Base-by-base conservation (phyloP, 37 sponge, comb jelly and placozoan species). In the Oopsacas minuta region DNA sequence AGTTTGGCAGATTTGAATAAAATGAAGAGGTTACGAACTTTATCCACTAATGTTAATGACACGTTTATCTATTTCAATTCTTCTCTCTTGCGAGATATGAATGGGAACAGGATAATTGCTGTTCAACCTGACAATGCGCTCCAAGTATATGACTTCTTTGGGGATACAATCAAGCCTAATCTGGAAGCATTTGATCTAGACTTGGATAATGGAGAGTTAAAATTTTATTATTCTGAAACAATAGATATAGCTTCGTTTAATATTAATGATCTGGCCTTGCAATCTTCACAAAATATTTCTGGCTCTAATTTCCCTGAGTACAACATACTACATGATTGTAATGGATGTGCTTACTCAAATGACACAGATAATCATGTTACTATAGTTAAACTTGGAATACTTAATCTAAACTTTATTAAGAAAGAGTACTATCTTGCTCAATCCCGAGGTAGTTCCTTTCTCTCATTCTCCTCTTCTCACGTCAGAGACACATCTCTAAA, bases 361-460 rank as follows among this genome's bases (percentile, higher is more conserved):
- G 53, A 88, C 37, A 39, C 38, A 36, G 92, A 92, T 82, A 83
- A 83, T 32, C 37, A 89, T 37, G 84, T 36, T 36, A 85, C 91
- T 23, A 37, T 81, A 22, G 51, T 92, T 83, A 81, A 81, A 17
- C 86, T 94, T 36, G 91, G 91, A 15, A 23, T 85, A 38, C 52
- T 46, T 75, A 90, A 95, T 37, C 37, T 95, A 53, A 95, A 95
- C 84, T 86, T 52, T 12, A 92, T 95, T 85, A 95, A 92, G 86
- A 75, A 81, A 37, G 91, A 91, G 52, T 81, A 46, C 36, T 46
- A 89, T 30, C 69, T 95, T 1, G 96, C 91, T 12, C 83, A 84
- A 37, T 52, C 88, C n/a, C 38, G 10, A 10, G 82, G 85, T 25
- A 38, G 69, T 0, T 92, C 96, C 25, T 92, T 81, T 53, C 38